Base-by-base conservation (phyloP, 2,888 invertebrate species). In the Lycophotia porphyrea region DNA sequence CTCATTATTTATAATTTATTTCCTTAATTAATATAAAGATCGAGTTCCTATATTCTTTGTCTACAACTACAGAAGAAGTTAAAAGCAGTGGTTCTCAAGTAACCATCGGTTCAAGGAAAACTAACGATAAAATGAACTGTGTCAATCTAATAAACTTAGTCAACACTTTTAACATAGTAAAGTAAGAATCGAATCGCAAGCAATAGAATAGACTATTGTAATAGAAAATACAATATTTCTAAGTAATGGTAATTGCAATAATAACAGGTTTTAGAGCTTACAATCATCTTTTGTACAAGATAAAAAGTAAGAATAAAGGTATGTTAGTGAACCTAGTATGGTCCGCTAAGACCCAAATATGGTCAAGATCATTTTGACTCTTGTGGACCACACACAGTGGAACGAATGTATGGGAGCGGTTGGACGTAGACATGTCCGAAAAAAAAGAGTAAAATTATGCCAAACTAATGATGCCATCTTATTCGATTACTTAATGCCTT, bases 1-100 rank as follows among this genome's bases (percentile, higher is more conserved):
- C 87, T 93, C 79, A 65, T 85, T 93, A 92, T 93, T 94, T 93
- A 93, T 94, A 94, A 94, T 94, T 94, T 94, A 94, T 94, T 94
- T 92, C 90, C 92, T 92, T 93, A 94, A 95, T 94, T 94, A 94
- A 93, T 93, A 93, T 90, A 90, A 92, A 89, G 82, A 81, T 83
- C 87, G 91, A 63, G 49, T 74, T 70, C 60, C 36, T 73, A 80
- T 74, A 73, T 52, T 78, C 73, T 71, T 72, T 70, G 55, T 71
- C 73, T 76, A 52, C 42, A 78, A 81, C 66, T 74, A 61, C 63
- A 70, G 60, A 64, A 71, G 61, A 83, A 83, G 83, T 87, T 87
- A 55, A n/a, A 63, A n/a, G 8, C 63, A 63, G n/a, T 63, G 63
- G 63, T 63, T 63, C 63, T 18, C 39, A 63, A 63, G n/a, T 63